Evolutionary conservation across 2,113 vertebrate species (phyloP), one percentile per base, ranked within the genome.

Genomic region (Epinephelus moara): DNA sequence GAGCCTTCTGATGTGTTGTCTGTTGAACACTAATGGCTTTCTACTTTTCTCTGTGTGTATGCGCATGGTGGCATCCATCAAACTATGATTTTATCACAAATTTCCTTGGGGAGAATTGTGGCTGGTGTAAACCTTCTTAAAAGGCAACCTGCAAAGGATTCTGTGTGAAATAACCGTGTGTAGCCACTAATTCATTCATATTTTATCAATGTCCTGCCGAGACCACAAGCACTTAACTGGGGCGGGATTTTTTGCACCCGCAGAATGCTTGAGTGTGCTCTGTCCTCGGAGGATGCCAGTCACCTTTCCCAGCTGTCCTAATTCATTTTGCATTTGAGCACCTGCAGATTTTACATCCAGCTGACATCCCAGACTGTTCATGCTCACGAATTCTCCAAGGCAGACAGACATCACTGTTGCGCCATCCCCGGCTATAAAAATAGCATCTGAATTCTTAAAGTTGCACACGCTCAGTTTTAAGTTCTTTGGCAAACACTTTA

Each of bases 11-110:
- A 87, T 86, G 78, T 82, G 80, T 59, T 80, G 79, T 80, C 85
- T 77, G 75, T 82, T 69, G 81, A 87, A 85, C 87, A 79, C 84
- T 90, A 91, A 93, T 87, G 86, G 85, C 76, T 84, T 75, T 79
- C 61, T 71, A 33, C 59, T 78, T 37, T 87, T 63, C 67, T 66
- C 64, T 21, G 53, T 83, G 68, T 70, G 60, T 68, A 70, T 70
- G 78, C 66, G 45, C 76, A 80, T 68, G 75, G 69, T 62, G 59
- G 71, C 75, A 82, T 86, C 80, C 73, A 80, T 91, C 77, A 86
- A 74, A 50, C 30, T 59, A 55, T 3, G 30, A 70, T 87, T 85
- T 82, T 88, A 85, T 91, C 82, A 66, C 72, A 80, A 6, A 80
- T 70, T 70, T 85, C 89, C 82, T 87, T 27, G 70, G 84, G 89